Evolutionary conservation across 1,140 invertebrate genomes (phyloP), one percentile per base, ranked within the genome.

Genomic region (Prorops nasuta): DNA sequence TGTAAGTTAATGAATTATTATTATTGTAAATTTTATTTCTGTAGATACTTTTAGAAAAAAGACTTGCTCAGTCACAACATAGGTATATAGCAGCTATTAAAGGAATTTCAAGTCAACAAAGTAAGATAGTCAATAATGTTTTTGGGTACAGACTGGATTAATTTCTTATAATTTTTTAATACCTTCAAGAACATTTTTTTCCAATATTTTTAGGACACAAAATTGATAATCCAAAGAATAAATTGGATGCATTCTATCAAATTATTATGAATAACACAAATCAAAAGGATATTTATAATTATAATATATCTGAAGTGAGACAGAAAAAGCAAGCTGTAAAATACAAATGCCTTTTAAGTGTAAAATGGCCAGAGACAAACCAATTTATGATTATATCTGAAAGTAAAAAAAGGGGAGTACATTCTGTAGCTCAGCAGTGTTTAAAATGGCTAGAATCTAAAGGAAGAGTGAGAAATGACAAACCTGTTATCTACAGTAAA

Each of bases 321-420:
- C 14, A 43, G 0, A 0, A 20, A 3, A 20, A 39, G 0, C 6
- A 22, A 10, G 10, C 17, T 17, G 12, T 20, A 14, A 0, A 2
- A 3, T 70, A 64, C 58, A 10, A 20, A 3, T 67, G 54, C 46
- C 56, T 22, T n/a, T 57, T 61, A 3, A 32, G 31, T 7, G 17
- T 74, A n/a, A 40, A n/a, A 16, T 77, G 74, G 74, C 74, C 74
- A 17, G 47, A 49, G 39, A 4, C 54, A 19, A 54, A 41, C 18
- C 43, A 36, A 15, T 75, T 76, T 49, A 49, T 34, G 9, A 10
- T 31, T 32, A 14, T 16, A 4, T 54, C 37, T 15, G 42, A 9
- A 38, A 63, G 15, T 19, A 75, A 75, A 58, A 15, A 3, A 18
- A 6, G 7, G 35, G 58, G 67, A 34, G 10, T 15, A 12, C 28